Conservation (phyloP, 2,113 vertebrate genomes). For the Morone chrysops region DNA sequence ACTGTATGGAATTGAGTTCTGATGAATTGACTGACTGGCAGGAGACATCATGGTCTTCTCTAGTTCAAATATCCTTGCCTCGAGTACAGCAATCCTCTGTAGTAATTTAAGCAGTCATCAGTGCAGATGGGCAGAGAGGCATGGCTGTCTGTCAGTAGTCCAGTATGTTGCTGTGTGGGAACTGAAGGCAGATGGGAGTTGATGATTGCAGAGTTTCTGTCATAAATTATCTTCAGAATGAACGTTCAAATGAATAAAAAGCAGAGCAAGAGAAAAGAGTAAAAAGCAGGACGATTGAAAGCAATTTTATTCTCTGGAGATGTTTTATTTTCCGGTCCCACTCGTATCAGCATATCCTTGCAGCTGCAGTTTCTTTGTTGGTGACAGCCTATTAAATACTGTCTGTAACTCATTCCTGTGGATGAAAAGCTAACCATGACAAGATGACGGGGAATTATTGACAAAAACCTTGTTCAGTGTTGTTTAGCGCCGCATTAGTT, state of each 20-base stretch:
- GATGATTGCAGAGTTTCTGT: not conserved
- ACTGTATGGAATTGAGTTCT: not conserved
- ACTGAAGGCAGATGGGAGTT: not conserved
- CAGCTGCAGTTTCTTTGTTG: conserved; percentile 20
- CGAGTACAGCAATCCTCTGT: not conserved
- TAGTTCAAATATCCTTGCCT: not conserved
- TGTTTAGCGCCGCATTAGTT: conserved; percentile 30
- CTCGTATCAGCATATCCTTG: conserved; percentile 46
- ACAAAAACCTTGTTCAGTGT: conserved; percentile 17
- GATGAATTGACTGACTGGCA: not conserved
- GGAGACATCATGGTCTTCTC: not conserved
- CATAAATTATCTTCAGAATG: not conserved
- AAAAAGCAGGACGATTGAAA: conserved; percentile 24
- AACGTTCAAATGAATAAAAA: not conserved
- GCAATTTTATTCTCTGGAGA: conserved; percentile 35
- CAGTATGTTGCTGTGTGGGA: not conserved
- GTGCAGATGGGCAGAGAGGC: not conserved
- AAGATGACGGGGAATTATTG: conserved; percentile 28
- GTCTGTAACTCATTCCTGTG: conserved; percentile 33
- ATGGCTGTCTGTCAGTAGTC: not conserved
- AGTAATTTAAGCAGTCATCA: not conserved
- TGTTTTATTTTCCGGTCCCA: conserved; percentile 3
- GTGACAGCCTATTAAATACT: conserved; percentile 45
- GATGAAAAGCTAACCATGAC: conserved; percentile 54
- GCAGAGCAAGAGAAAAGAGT: not conserved